These are phyloP conservation scores for Eubasilissa splendida DNA, from an alignment of 2,888 invertebrate genomes.

Conservation along the genomic window DNA sequence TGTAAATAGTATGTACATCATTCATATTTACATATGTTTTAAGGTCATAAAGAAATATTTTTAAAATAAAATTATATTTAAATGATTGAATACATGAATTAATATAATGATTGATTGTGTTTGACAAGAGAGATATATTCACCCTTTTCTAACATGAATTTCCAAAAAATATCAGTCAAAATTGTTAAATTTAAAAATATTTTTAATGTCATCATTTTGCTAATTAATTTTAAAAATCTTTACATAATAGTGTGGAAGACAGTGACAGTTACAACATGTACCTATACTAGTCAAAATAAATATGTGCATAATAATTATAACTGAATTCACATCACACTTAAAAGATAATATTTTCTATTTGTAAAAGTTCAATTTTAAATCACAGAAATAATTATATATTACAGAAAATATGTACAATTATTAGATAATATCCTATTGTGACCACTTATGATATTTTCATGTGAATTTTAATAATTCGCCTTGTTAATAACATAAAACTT, in stretches of 20 bases:
- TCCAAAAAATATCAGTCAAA: no score
- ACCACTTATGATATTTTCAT: background rate
- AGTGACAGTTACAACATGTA: slow-evolving; percentile 4
- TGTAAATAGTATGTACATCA: no score
- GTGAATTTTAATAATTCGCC: background rate
- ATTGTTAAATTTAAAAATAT: no score
- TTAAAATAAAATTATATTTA: no score
- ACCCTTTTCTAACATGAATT: background rate
- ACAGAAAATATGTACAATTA: slow-evolving; percentile 36
- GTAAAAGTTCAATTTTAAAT: slow-evolving; percentile 41
- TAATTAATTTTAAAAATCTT: background rate
- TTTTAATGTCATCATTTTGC: background rate
- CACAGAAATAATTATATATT: slow-evolving; percentile 46
- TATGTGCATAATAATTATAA: slow-evolving; percentile 34
- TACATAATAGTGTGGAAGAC: slow-evolving; percentile 28
- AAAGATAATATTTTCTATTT: slow-evolving; percentile 28
- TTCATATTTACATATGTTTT: no score
- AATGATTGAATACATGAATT: no score
- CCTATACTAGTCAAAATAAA: slow-evolving; percentile 27
- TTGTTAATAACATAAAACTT: no score
- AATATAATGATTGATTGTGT: no score
- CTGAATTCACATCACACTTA: slow-evolving; percentile 33
- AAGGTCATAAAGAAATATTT: no score
- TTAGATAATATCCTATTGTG: background rate
- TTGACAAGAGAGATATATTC: no score